These are phyloP conservation scores for Lucinisca nassula DNA, from an alignment of 2,888 invertebrate genomes.

Conservation along the genomic window DNA sequence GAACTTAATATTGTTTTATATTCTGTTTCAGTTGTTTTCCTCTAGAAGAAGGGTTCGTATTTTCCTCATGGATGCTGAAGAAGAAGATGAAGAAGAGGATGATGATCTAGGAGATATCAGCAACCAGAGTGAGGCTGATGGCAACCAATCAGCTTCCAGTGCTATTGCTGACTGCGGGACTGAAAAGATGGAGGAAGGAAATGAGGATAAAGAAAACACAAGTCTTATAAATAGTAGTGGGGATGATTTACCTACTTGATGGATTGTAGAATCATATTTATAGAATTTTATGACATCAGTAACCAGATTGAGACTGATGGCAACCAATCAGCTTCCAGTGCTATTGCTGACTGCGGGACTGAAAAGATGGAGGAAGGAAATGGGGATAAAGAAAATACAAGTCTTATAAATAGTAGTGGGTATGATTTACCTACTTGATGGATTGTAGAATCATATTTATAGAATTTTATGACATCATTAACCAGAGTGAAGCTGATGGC, in stretches of 20 bases:
- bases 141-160: slow-evolving; percentile 64
- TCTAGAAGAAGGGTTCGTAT: slow-evolving; percentile 94
- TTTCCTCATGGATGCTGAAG: slow-evolving; percentile 97
- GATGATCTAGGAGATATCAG: slow-evolving; percentile 72
- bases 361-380: slow-evolving; percentile 68
- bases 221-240: slow-evolving; percentile 44
- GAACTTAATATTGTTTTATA: too few relatives aligned
- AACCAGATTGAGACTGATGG: slow-evolving; percentile 68
- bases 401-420: slow-evolving; percentile 39
- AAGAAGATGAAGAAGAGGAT: slow-evolving; percentile 94
- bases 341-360: slow-evolving; percentile 47
- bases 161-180: slow-evolving; percentile 50
- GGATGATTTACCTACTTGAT: neutral
- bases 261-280: neutral
- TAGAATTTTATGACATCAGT: too few relatives aligned
- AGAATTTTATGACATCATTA: slow-evolving; percentile 73
- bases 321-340: slow-evolving; percentile 65
- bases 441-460: too few relatives aligned
- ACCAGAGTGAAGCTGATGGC: slow-evolving; percentile 67
- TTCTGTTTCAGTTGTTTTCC: slow-evolving; percentile 90
- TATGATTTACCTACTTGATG: neutral
- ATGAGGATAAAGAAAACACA: slow-evolving; percentile 80
- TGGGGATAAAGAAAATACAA: slow-evolving; percentile 79
- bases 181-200: slow-evolving; percentile 65
- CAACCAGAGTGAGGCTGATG: slow-evolving; percentile 69